Evolutionary conservation across 2,797 vertebrate genomes (phyloP).

Genomic region (Yasuhikotakia modesta): DNA sequence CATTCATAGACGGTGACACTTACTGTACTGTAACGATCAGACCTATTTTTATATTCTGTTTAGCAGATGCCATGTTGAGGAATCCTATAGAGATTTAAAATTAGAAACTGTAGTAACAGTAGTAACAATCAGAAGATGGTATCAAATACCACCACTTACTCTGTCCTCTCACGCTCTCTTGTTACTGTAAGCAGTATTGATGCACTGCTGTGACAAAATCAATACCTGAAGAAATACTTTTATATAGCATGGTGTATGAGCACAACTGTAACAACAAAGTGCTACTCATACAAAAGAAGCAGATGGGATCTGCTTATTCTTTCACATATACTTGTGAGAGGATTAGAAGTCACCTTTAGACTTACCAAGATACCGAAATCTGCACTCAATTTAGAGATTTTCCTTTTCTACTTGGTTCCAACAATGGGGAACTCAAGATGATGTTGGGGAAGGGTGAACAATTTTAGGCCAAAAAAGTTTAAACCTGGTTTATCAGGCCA

Average conservation of each 20-base stretch:
- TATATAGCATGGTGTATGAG: not conserved
- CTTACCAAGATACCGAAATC: no score
- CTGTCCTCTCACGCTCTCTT: not conserved
- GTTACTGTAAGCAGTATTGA: slow-evolving; percentile 9
- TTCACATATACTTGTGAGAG: no score
- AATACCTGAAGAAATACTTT: not conserved
- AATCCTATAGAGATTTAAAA: not conserved
- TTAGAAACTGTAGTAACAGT: slow-evolving; percentile 3
- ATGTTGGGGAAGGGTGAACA: no score
- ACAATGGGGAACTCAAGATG: no score
- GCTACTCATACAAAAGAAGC: not conserved
- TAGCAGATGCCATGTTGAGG: not conserved
- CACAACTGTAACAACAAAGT: not conserved
- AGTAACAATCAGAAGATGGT: slow-evolving; percentile 6
- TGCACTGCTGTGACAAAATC: not conserved
- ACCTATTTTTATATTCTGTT: slow-evolving; percentile 4
- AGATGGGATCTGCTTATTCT: not conserved
- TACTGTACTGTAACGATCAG: slow-evolving; percentile 7
- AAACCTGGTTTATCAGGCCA: no score
- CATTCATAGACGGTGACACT: not conserved
- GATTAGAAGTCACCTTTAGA: no score
- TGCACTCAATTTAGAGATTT: no score
- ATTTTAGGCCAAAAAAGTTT: no score
- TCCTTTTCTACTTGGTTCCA: no score
- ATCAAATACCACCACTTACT: slow-evolving; percentile 4